A percentile compares a stretch with the other conserved stretches of the same genome.
phyloP scores from a whole-genome alignment of 2,888 invertebrate species.

The Dermolepida albohirtum region DNA sequence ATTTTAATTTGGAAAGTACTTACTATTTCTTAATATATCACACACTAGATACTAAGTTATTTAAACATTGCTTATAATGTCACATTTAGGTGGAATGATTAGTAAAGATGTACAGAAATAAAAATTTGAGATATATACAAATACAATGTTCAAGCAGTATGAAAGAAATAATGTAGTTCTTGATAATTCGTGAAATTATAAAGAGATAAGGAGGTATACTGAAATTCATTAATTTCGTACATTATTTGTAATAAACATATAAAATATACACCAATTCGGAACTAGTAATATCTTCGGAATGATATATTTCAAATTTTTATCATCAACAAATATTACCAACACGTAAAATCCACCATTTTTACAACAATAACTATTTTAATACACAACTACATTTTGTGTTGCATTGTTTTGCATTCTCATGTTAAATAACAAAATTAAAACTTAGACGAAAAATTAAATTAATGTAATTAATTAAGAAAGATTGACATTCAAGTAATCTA shows the following conservation, averaged over 20 bases:
- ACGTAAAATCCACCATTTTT: slow-evolving; percentile 20
- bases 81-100: slow-evolving; percentile 52
- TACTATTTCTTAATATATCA: slow-evolving; percentile 53
- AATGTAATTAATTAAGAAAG: slow-evolving; percentile 19
- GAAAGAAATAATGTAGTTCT: no score
- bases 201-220: no score
- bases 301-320: neutral
- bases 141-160: no score
- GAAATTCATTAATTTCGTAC: no score
- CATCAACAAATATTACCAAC: neutral
- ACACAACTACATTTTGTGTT: slow-evolving; percentile 48
- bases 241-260: no score
- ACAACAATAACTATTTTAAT: slow-evolving; percentile 38
- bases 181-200: no score
- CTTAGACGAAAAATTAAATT: slow-evolving; percentile 9
- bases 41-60: slow-evolving; percentile 61
- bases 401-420: slow-evolving; percentile 59
- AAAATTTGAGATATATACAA: slow-evolving; percentile 49
- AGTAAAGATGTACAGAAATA: slow-evolving; percentile 59
- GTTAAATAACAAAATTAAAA: slow-evolving; percentile 40
- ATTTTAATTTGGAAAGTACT: slow-evolving; percentile 1
- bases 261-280: no score
- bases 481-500: no score
- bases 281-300: no score
- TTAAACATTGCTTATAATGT: slow-evolving; percentile 64